Percentiles rank a stretch among this genome's conserved stretches.
Evolutionary conservation across 2,797 vertebrate species (phyloP).

Genomic region (Chanos chanos): DNA sequence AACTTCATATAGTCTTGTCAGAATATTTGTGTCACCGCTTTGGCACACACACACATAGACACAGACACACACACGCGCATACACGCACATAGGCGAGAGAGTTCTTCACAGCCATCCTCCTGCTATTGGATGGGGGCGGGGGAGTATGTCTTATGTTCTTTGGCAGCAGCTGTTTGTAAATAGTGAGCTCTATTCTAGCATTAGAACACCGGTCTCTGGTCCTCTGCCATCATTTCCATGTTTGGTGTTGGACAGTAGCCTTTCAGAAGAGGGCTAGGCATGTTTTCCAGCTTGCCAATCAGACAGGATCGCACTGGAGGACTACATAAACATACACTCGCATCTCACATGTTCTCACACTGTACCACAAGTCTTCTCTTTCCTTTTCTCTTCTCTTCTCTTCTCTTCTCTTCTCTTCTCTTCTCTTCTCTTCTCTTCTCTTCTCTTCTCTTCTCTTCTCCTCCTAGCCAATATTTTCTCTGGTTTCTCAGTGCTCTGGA

Average conservation of each 20-base stretch:
- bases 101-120: no score
- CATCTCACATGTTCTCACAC: slow-evolving; percentile 8
- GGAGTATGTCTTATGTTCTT: slow-evolving; percentile 16
- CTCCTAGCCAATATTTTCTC: neutral
- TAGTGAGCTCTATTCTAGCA: slow-evolving; percentile 69
- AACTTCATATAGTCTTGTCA: no score
- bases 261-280: slow-evolving; percentile 39
- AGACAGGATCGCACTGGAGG: slow-evolving; percentile 2
- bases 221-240: slow-evolving; percentile 72
- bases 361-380: neutral
- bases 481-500: slow-evolving; percentile 37
- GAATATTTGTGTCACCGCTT: no score
- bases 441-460: neutral
- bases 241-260: slow-evolving; percentile 70
- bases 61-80: slow-evolving; percentile 1
- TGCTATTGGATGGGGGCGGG: no score
- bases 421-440: slow-evolving; percentile 24
- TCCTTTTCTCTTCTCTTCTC: slow-evolving; percentile 8
- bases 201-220: slow-evolving; percentile 50
- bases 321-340: neutral
- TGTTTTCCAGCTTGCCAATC: slow-evolving; percentile 22
- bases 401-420: slow-evolving; percentile 28
- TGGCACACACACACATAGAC: no score
- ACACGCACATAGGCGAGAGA: slow-evolving; percentile 13
- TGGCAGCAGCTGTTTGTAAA: slow-evolving; percentile 79